Base-by-base conservation (phyloP, 2,113 vertebrate genomes). In the Thryonomys swinderianus region DNA sequence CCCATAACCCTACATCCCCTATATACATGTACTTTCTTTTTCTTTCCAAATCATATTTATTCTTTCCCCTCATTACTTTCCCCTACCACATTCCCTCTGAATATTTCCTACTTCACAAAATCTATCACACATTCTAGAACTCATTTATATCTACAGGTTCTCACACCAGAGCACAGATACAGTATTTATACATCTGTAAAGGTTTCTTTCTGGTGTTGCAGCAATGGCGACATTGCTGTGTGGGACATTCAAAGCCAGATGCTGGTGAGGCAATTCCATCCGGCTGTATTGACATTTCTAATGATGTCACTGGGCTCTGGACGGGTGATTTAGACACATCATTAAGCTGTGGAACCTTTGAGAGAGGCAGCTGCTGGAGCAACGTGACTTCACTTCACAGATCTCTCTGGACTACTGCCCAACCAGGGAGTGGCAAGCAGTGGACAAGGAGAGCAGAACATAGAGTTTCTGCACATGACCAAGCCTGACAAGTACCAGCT, bases 271-370 rank as follows among this genome's bases (percentile, higher is more conserved):
- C 27, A 42, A 73, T 27, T 23, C 40, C 40, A 73, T 10, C 25
- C 25, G 99, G 99, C 99, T 99, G 99, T 98, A 99, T 99, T 97
- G 99, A 99, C 98, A 99, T 99, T 98, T 99, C 99, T 96, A 99
- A 99, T 62, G 99, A 99, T 96, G 99, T 99, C 97, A 99, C 99
- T 97, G 99, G 99, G 97, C 99, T 99, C 97, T 99, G 99, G 99
- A 99, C 99, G 0, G 99, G 99, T 16, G 99, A 99, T 97, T 98
- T 99, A 97, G 99, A 99, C 98, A 99, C 98, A 99, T 99, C 1
- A 99, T 99, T 95, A 98, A 99, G 93, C 99, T 99, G 81, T 99
- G 99, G 99, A 99, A 99, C 98, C 98, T 99, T 89, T 98, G 99
- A 30, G 99, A 99, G 97, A 99, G 99, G 14, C 98, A 99, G 91